These are phyloP conservation scores for Choloepus didactylus DNA, from an alignment of 2,797 vertebrate species.

Conservation along the genomic window DNA sequence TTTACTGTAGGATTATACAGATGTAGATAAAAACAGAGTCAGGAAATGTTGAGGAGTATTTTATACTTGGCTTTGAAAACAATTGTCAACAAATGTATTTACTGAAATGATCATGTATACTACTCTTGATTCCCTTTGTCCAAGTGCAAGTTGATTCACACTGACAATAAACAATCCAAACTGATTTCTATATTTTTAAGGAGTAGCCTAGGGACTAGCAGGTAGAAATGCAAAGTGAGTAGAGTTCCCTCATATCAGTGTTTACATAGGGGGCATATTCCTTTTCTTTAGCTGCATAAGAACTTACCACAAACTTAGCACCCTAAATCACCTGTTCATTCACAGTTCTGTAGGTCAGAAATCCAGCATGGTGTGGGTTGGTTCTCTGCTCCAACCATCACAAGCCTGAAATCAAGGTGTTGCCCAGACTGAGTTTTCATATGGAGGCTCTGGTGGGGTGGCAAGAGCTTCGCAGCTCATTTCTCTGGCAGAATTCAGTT, in stretches of 20 bases:
- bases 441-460: not conserved
- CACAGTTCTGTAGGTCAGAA: not conserved
- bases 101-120: slow-evolving; percentile 27
- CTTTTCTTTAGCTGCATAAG: not conserved
- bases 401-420: not conserved
- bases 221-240: not conserved
- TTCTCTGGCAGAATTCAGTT: not conserved
- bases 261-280: not conserved
- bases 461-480: not conserved
- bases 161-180: not conserved
- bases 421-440: not conserved
- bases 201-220: accelerated
- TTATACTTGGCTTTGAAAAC: not conserved
- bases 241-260: not conserved
- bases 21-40: slow-evolving; percentile 1
- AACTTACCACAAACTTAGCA: not conserved
- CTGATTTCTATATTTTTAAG: not conserved
- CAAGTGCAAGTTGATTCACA: slow-evolving; percentile 7
- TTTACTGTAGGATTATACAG: not conserved
- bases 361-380: not conserved
- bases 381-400: not conserved
- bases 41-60: not conserved
- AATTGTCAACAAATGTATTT: not conserved
- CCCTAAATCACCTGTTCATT: not conserved
- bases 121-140: slow-evolving; percentile 29